Conservation (phyloP, 2,888 invertebrate species). For the Aproaerema taeniolella region DNA sequence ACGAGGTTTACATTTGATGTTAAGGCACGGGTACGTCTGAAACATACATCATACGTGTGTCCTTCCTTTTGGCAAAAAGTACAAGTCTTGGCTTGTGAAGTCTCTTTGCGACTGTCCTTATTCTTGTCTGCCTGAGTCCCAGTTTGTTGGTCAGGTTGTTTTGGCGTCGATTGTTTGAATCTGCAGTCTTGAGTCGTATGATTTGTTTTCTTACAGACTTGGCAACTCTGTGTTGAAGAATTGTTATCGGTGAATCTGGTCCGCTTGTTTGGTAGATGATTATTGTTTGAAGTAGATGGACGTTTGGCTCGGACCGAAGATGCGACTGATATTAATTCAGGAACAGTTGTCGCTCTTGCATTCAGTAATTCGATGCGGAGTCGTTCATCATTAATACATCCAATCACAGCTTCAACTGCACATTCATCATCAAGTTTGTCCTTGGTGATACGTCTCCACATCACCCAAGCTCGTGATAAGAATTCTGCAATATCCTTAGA, state of each 20-base stretch:
- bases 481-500: constrained; percentile 14
- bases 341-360: constrained; percentile 22
- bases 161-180: not conserved
- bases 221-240: not conserved
- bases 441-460: no score
- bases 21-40: constrained; percentile 18
- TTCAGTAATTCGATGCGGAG: constrained; percentile 27
- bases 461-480: constrained; percentile 29
- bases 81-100: constrained; percentile 14
- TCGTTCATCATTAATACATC: no score
- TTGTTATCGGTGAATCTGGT: not conserved
- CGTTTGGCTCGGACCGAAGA: no score
- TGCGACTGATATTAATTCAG: no score
- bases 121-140: not conserved
- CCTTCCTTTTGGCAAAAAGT: constrained; percentile 23
- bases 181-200: not conserved
- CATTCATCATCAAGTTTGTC: constrained; percentile 18
- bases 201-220: not conserved
- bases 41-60: no score
- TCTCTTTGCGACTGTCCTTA: not conserved
- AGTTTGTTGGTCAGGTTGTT: no score
- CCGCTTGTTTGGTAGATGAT: no score
- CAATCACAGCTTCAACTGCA: constrained; percentile 26
- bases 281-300: no score
- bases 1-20: no score